Evolutionary conservation across 2,797 vertebrate genomes (phyloP).

Genomic region (Acipenser ruthenus): DNA sequence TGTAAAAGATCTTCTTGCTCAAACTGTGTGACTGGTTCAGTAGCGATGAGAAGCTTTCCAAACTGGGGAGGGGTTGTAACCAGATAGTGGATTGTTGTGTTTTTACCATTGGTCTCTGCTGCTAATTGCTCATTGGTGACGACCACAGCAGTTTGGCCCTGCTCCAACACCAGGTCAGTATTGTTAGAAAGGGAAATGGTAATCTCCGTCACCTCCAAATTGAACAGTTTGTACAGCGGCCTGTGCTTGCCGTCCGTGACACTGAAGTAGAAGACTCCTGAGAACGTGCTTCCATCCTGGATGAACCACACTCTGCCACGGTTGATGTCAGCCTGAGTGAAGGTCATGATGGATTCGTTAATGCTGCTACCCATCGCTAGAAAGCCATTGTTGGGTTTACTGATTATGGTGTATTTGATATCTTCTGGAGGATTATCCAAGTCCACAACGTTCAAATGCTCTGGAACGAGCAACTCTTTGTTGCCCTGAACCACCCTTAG

Average conservation of each 20-base stretch:
- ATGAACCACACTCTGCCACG: constrained; percentile 66
- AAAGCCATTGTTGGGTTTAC: constrained; percentile 76
- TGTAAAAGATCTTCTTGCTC: constrained; percentile 60
- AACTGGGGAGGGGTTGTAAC: constrained; percentile 58
- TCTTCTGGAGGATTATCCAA: constrained; percentile 70
- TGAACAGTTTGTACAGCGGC: constrained; percentile 83
- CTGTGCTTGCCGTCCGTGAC: constrained; percentile 79
- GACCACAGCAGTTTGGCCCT: constrained; percentile 58
- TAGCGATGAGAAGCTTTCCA: constrained; percentile 61
- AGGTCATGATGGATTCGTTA: constrained; percentile 54
- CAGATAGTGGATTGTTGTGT: constrained; percentile 57
- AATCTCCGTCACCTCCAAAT: constrained; percentile 69
- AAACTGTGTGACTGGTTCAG: constrained; percentile 55
- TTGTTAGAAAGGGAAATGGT: constrained; percentile 65
- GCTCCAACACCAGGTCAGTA: constrained; percentile 58
- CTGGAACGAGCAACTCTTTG: constrained; percentile 49
- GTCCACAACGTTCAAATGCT: constrained; percentile 74
- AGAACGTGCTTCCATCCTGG: constrained; percentile 72
- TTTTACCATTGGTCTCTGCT: constrained; percentile 71
- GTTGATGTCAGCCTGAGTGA: constrained; percentile 80
- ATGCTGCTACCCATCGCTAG: constrained; percentile 56
- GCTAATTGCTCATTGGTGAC: constrained; percentile 68
- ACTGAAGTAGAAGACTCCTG: constrained; percentile 84
- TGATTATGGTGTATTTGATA: constrained; percentile 70
- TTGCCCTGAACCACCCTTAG: constrained; percentile 72